Evolutionary conservation across 1,140 invertebrate species (phyloP).

Genomic region (Phymastichus coffea): DNA sequence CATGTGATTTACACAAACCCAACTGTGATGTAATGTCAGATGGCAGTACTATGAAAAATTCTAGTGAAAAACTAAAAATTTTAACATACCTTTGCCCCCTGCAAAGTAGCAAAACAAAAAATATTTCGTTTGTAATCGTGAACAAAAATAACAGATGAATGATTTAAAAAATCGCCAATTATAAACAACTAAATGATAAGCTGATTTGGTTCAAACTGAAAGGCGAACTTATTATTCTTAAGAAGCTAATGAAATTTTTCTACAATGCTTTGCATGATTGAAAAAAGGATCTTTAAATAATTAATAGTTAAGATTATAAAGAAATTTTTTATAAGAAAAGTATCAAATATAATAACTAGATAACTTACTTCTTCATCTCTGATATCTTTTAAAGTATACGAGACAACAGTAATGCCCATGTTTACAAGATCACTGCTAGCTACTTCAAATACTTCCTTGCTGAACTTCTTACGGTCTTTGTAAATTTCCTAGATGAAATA

Average conservation of each 20-base stretch:
- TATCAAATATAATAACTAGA: constrained; percentile 5
- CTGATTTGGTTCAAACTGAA: constrained; percentile 24
- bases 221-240: constrained; percentile 37
- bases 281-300: constrained; percentile 11
- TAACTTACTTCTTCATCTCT: constrained; percentile 89
- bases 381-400: constrained; percentile 97
- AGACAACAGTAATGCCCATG: constrained; percentile 98
- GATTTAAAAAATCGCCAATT: constrained; percentile 29
- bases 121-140: constrained; percentile 45
- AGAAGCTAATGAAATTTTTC: constrained; percentile 15
- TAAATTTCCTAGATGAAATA: constrained; percentile 80
- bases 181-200: constrained; percentile 20
- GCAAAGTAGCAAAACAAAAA: constrained; percentile 61
- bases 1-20: no score
- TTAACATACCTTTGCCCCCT: constrained; percentile 67
- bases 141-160: constrained; percentile 36
- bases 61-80: constrained; percentile 47
- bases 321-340: constrained; percentile 3
- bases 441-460: constrained; percentile 94
- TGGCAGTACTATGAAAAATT: not conserved
- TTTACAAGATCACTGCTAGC: constrained; percentile 94
- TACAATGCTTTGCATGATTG: constrained; percentile 25
- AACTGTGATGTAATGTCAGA: not conserved
- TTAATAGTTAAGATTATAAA: constrained; percentile 11
- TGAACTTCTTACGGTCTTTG: constrained; percentile 98